phyloP scores from a whole-genome alignment of 1,140 invertebrate genomes.

The Drosophila seguyi region DNA sequence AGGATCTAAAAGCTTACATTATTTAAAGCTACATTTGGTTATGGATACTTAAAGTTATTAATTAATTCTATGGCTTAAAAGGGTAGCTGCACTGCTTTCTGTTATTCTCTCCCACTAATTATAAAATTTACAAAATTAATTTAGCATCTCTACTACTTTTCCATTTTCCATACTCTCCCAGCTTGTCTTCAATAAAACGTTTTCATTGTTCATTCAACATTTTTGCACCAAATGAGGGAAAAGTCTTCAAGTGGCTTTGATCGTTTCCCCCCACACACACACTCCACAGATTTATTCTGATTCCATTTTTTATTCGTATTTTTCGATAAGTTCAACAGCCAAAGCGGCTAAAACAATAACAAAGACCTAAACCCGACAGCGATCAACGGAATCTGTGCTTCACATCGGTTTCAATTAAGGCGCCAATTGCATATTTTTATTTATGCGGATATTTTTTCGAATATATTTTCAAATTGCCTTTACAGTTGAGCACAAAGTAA shows the following conservation, averaged over 20 bases:
- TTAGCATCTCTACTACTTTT: background rate
- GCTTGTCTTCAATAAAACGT: conserved; percentile 5
- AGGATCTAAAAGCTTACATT: background rate
- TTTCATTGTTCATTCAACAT: conserved; percentile 63
- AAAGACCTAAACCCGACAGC: conserved; percentile 14
- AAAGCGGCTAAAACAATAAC: conserved; percentile 30
- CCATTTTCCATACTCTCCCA: background rate
- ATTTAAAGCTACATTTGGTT: background rate
- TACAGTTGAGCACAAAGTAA: conserved; percentile 23
- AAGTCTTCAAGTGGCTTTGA: conserved; percentile 61
- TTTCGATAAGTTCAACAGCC: conserved; percentile 71
- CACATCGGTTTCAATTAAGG: conserved; percentile 78
- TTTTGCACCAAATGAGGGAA: conserved; percentile 75
- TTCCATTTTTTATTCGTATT: conserved; percentile 26
- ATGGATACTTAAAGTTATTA: background rate
- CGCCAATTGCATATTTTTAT: conserved; percentile 76
- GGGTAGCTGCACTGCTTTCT: no score
- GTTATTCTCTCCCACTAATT: no score
- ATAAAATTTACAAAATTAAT: no score
- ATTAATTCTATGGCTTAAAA: no score
- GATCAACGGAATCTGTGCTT: conserved; percentile 65
- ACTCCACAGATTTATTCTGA: conserved; percentile 18
- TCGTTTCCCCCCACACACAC: conserved; percentile 19
- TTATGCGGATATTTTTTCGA: conserved; percentile 54
- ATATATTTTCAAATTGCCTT: conserved; percentile 50